Evolutionary conservation across 2,888 invertebrate species (phyloP).

Genomic region (Latrodectus hesperus): DNA sequence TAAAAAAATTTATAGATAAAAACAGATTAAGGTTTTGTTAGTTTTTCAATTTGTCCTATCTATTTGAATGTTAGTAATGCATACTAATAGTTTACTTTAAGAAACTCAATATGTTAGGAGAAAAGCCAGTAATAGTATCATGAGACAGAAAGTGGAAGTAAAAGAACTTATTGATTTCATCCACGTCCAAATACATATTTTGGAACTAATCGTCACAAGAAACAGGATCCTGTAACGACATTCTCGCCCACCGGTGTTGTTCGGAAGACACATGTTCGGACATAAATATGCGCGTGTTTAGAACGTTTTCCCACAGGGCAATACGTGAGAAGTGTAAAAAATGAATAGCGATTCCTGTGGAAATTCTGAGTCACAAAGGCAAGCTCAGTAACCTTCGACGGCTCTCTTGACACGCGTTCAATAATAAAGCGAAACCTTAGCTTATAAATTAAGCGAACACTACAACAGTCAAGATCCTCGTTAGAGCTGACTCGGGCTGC

Average conservation of each 20-base stretch:
- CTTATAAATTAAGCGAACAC: slow-evolving; percentile 69
- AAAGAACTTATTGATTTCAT: slow-evolving; percentile 15
- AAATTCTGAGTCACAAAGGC: slow-evolving; percentile 53
- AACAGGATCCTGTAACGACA: slow-evolving; percentile 59
- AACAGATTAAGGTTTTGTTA: too few species aligned
- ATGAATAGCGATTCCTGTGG: slow-evolving; percentile 46
- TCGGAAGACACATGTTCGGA: slow-evolving; percentile 63
- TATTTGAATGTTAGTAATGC: too few species aligned
- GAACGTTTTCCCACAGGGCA: slow-evolving; percentile 60
- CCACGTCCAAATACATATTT: slow-evolving; percentile 62
- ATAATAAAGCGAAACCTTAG: slow-evolving; percentile 66
- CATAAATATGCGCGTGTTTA: slow-evolving; percentile 68
- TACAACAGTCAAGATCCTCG: slow-evolving; percentile 64
- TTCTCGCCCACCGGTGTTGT: slow-evolving; percentile 62
- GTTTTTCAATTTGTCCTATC: too few species aligned
- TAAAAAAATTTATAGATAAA: too few species aligned
- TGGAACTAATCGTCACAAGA: slow-evolving; percentile 55
- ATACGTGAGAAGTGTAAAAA: slow-evolving; percentile 53
- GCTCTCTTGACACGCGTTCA: slow-evolving; percentile 59
- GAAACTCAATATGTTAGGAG: too few species aligned
- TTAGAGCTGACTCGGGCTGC: slow-evolving; percentile 63
- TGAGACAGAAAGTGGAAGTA: too few species aligned
- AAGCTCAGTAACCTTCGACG: slow-evolving; percentile 61
- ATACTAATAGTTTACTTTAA: too few species aligned
- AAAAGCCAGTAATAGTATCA: too few species aligned